A percentile compares a stretch with the other conserved stretches of the same genome.
Conservation (phyloP, 2,888 invertebrate species). For the Torymus texanus region DNA sequence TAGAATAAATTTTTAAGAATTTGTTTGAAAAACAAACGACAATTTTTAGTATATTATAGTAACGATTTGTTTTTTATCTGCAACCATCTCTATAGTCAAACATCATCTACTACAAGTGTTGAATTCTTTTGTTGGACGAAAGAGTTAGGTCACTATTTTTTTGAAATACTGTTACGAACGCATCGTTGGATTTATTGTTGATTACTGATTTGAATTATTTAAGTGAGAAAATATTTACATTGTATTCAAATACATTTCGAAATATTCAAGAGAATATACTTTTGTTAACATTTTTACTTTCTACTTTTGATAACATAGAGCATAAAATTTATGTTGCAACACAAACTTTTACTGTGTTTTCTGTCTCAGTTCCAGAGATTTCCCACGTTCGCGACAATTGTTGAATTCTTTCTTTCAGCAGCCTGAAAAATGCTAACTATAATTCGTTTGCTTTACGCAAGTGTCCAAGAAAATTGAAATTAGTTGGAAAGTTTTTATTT, state of each 20-base stretch:
- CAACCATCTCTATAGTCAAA: too few relatives aligned
- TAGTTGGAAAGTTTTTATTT: slow-evolving; percentile 26
- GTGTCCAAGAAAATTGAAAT: slow-evolving; percentile 27
- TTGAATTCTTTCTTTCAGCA: slow-evolving; percentile 39
- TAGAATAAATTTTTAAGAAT: too few relatives aligned
- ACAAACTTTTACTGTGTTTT: slow-evolving; percentile 31
- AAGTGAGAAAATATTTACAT: too few relatives aligned
- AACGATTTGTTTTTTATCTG: too few relatives aligned
- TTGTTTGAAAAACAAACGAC: too few relatives aligned
- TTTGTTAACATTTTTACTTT: slow-evolving; percentile 23
- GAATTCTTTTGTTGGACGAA: too few relatives aligned
- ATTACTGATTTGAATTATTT: too few relatives aligned
- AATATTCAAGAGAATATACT: too few relatives aligned
- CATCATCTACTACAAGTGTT: too few relatives aligned
- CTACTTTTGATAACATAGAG: slow-evolving; percentile 33
- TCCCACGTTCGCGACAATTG: slow-evolving; percentile 51
- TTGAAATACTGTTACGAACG: neutral
- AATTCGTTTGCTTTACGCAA: slow-evolving; percentile 38
- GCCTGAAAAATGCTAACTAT: slow-evolving; percentile 48
- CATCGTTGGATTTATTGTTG: neutral
- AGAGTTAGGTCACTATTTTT: too few relatives aligned
- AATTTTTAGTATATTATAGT: too few relatives aligned
- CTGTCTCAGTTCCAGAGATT: slow-evolving; percentile 26
- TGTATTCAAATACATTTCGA: too few relatives aligned
- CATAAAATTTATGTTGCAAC: slow-evolving; percentile 45